Percentiles rank a stretch among this genome's conserved stretches.
Evolutionary conservation across 2,113 vertebrate species (phyloP).

Genomic region (Nycticebus coucang): DNA sequence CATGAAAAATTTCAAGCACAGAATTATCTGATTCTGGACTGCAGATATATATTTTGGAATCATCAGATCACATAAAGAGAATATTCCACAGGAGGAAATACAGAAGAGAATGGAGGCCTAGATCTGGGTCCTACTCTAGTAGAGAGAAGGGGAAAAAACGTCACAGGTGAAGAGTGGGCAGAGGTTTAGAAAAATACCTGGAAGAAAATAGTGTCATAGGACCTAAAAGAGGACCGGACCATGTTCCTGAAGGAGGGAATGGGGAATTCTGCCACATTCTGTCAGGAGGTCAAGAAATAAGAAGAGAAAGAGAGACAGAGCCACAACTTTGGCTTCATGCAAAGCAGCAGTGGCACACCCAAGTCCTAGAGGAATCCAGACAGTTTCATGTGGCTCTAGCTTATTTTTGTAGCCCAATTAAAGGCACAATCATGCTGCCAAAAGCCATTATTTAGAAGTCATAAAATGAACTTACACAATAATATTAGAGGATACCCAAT

Average conservation of each 20-base stretch:
- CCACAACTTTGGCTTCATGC: background rate
- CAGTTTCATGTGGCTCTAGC: background rate
- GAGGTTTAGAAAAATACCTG: background rate
- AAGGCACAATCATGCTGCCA: background rate
- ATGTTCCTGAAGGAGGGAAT: background rate
- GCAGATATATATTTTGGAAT: background rate
- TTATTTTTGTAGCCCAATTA: background rate
- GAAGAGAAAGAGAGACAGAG: background rate
- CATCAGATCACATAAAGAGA: background rate
- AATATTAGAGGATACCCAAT: background rate
- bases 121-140: rapidly evolving
- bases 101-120: background rate
- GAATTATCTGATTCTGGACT: background rate
- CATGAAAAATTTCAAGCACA: background rate
- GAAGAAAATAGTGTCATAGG: background rate
- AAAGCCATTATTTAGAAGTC: background rate
- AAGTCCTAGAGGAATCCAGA: background rate
- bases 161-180: background rate
- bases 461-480: background rate
- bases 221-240: background rate
- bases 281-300: background rate
- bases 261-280: background rate
- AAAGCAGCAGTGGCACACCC: background rate
- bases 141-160: background rate
- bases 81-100: background rate